These are phyloP conservation scores for Ormyrus nitidulus DNA, from an alignment of 2,888 invertebrate genomes.

Conservation along the genomic window DNA sequence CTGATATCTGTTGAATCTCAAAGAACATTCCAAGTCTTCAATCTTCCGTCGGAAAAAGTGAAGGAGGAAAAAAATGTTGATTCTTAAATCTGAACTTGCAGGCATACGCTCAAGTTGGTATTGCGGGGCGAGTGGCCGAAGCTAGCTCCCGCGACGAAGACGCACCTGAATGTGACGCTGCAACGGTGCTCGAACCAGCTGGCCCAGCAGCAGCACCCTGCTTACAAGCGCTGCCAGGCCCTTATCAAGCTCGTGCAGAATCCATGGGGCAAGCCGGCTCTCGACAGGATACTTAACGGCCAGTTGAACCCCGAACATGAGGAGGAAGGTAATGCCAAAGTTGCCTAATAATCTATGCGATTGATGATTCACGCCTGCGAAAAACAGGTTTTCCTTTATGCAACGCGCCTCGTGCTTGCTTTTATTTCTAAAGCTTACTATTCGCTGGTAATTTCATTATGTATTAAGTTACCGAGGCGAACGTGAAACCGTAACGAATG, in stretches of 20 bases:
- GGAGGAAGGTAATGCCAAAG: constrained; percentile 69
- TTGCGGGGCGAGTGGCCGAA: constrained; percentile 79
- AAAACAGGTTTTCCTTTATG: background rate
- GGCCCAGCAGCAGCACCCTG: constrained; percentile 67
- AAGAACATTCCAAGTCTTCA: too few relatives aligned
- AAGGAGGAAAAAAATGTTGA: too few relatives aligned
- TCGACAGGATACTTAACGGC: constrained; percentile 74
- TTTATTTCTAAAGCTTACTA: too few relatives aligned
- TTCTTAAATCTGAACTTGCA: constrained; percentile 54
- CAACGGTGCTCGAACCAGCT: constrained; percentile 75
- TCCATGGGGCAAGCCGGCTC: constrained; percentile 76
- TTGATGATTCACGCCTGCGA: too few relatives aligned
- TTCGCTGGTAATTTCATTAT: too few relatives aligned
- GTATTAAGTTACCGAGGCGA: background rate
- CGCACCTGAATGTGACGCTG: constrained; percentile 74
- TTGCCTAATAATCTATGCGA: too few relatives aligned
- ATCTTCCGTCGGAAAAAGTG: too few relatives aligned
- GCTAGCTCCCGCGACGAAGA: constrained; percentile 74
- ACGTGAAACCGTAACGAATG: background rate
- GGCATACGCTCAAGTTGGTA: constrained; percentile 75
- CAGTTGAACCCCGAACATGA: constrained; percentile 73
- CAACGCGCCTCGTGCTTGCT: background rate
- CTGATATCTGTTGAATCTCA: too few relatives aligned
- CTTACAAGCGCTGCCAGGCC: constrained; percentile 73
- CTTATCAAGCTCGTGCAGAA: constrained; percentile 78